These are phyloP conservation scores for Neotragus pygmaeus DNA, from an alignment of 2,113 vertebrate genomes.

Conservation along the genomic window DNA sequence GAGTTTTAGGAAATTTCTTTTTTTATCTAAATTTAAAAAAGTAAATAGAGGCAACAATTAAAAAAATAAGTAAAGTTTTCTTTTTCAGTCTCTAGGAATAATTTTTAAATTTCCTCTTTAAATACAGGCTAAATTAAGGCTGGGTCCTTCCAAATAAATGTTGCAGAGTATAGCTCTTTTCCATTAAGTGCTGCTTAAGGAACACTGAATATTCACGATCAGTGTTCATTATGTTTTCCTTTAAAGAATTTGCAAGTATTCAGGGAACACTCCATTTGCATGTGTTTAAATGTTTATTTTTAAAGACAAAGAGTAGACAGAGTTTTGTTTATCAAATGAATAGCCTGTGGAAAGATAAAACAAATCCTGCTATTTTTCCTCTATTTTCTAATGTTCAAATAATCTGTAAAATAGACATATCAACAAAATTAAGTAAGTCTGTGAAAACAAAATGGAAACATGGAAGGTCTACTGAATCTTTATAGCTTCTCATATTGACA, in stretches of 20 bases:
- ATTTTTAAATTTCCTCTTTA: neutral
- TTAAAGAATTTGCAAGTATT: conserved; percentile 26
- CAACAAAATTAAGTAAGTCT: neutral
- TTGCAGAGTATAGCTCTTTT: neutral
- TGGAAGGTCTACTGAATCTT: neutral
- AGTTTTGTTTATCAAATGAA: conserved; percentile 60
- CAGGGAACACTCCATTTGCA: conserved; percentile 26
- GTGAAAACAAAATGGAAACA: conserved; percentile 13
- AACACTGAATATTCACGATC: neutral
- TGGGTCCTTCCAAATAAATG: neutral
- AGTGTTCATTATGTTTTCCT: neutral
- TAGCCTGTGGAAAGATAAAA: conserved; percentile 6
- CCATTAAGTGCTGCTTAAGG: neutral
- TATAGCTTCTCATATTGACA: neutral
- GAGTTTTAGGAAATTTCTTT: too few species aligned
- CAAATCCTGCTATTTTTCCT: conserved; percentile 8
- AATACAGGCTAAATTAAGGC: neutral
- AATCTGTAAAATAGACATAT: neutral
- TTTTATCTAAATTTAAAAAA: too few species aligned
- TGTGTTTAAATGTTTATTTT: conserved; percentile 43
- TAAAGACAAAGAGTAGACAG: neutral
- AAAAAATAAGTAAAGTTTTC: neutral
- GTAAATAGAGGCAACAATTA: too few species aligned
- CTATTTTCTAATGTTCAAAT: conserved; percentile 1
- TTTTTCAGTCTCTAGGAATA: neutral